These are phyloP conservation scores for Tipula helvola DNA, from an alignment of 2,888 invertebrate species.

Conservation along the genomic window DNA sequence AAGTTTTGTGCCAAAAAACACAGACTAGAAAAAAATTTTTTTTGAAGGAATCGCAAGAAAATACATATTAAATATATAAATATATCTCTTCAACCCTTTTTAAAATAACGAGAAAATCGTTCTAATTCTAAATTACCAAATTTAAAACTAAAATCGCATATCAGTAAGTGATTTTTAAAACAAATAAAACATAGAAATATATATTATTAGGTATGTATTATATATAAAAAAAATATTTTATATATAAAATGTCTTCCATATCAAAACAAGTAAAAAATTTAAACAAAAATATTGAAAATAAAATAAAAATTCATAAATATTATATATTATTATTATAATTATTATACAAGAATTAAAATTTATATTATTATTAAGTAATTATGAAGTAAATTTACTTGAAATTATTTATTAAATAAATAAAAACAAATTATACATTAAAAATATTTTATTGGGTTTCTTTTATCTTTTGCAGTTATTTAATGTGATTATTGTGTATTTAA, in stretches of 20 bases:
- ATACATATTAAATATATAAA: neutral
- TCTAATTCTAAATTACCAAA: neutral
- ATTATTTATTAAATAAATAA: slow-evolving; percentile 4
- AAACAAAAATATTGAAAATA: neutral
- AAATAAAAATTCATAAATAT: neutral
- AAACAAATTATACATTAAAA: neutral
- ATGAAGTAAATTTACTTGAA: neutral
- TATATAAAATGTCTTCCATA: slow-evolving; percentile 4
- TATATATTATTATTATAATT: neutral
- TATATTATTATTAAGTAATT: neutral
- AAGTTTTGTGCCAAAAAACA: neutral
- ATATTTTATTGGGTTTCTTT: neutral
- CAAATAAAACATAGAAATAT: neutral
- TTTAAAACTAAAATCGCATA: neutral
- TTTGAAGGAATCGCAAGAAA: neutral
- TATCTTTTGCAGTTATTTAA: neutral
- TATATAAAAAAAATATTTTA: neutral
- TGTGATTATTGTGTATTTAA: too few relatives aligned
- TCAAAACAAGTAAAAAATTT: neutral
- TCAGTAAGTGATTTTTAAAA: neutral
- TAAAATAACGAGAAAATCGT: neutral
- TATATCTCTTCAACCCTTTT: neutral
- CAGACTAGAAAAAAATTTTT: neutral
- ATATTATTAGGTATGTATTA: neutral
- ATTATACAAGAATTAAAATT: neutral